phyloP scores from a whole-genome alignment of 2,113 vertebrate genomes.

The Notechis scutatus region DNA sequence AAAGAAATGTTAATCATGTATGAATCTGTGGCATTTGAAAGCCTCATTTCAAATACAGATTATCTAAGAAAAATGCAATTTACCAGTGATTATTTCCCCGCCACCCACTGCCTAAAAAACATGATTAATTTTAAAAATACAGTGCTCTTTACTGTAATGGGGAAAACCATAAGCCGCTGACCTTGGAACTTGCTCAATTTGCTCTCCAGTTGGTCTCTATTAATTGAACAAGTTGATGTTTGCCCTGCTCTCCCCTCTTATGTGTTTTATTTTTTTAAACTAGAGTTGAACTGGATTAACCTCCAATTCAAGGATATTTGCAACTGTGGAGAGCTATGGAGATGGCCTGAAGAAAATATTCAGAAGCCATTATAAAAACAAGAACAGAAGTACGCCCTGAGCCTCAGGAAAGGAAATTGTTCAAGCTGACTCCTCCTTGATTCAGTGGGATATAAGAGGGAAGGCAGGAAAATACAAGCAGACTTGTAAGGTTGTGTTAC shows the following conservation, averaged over 20 bases:
- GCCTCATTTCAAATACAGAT: background rate
- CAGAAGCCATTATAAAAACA: background rate
- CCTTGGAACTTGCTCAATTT: background rate
- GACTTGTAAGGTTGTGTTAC: background rate
- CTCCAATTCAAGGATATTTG: background rate
- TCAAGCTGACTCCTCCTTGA: background rate
- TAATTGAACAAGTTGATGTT: background rate
- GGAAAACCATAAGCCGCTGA: background rate
- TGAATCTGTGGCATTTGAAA: background rate
- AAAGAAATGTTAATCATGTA: background rate
- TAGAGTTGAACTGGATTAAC: background rate
- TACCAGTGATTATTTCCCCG: background rate
- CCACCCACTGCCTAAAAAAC: background rate
- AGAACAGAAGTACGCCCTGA: background rate
- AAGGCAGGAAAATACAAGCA: background rate
- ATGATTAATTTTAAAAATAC: background rate
- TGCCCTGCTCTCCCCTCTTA: background rate
- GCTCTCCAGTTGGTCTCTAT: background rate
- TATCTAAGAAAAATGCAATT: background rate
- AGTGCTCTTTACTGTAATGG: background rate
- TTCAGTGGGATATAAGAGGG: background rate
- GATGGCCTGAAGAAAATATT: background rate
- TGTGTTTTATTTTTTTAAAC: background rate
- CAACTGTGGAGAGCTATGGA: background rate
- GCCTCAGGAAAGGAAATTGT: background rate